Base-by-base conservation (phyloP, 2,797 vertebrate species). In the Buphagus erythrorhynchus region DNA sequence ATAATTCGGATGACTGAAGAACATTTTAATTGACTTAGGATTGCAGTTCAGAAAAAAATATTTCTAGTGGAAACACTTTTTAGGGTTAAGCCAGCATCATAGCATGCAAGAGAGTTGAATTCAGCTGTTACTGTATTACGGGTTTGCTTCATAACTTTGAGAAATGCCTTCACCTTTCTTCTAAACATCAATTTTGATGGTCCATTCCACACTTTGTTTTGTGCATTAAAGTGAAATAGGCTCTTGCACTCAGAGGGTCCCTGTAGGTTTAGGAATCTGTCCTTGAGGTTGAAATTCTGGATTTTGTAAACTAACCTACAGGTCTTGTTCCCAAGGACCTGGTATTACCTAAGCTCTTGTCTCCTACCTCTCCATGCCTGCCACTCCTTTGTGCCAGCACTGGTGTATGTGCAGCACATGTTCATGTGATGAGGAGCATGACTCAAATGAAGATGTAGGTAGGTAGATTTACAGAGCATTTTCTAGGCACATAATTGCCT, bases 1-100 rank as follows among this genome's bases (percentile, higher is more conserved):
- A 72, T 93, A 62, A 91, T 93, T 95, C 68, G 88, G 14, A 68
- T 86, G 62, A 78, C 58, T 93, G 87, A 77, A 86, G 80, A 95
- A 63, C 17, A 43, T 88, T 83, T 92, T 90, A 92, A 90, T 90
- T 88, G 75, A 69, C 1, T 80, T 87, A n/a, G 35, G 65, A 91
- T 74, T 93, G 43, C 38, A 38, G 51, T 80, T 94, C 15, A 94
- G 68, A 83, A 83, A 88, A 43, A 14, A 13, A 1, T 36, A 24
- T 57, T 92, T 92, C n/a, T 75, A 4, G 5, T 94, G 43, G 33
- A 80, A 83, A 33, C 68, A 36, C 9, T 45, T 83, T 38, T 17
- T 35, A 73, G 62, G 36, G 26, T 94, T 94, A 91, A 94, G 45
- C 43, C 82, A 90, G 22, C 52, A 86, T 61, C 54, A 35, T 38